Evolutionary conservation across 2,888 invertebrate genomes (phyloP), one percentile per base, ranked within the genome.

Genomic region (Papilio elwesi): DNA sequence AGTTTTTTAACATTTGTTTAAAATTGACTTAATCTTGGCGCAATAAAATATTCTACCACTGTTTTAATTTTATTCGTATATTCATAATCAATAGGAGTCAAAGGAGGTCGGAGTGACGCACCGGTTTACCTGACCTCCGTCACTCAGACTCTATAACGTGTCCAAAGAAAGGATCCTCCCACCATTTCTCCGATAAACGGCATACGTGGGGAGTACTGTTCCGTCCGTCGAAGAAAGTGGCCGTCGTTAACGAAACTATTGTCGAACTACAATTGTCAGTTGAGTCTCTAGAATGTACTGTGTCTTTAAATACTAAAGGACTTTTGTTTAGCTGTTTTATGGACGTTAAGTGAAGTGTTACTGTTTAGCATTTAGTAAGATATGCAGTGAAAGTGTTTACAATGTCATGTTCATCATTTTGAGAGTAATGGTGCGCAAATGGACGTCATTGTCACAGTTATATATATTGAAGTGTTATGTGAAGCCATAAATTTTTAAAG

Each of bases 161-260:
- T 63, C 38, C 59, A 64, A 70, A 64, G 65, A 55, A 68, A 68
- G 65, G 53, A 59, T 38, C 49, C 84, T 86, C 87, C 90, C 86
- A 81, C 88, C 87, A 86, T 85, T 86, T 82, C 82, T 79, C 84
- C 78, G 72, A 72, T 77, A 79, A 81, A 77, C 80, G 76, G 80
- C 75, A 78, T 77, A 79, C 80, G 78, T 83, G 84, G 80, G 80
- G 88, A 90, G 90, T 91, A 79, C 77, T 78, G 78, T 74, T 76
- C 76, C 75, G 79, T 78, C 83, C 77, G 77, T 77, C 83, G 81
- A 87, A 84, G 89, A 90, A 89, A 89, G 90, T 87, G 82, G 81
- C 81, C 84, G 89, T 80, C 77, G 79, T 15, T 13, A 26, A 26
- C 26, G 2, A 11, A 51, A 51, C 26, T 75, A 71, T 52, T 43